Percentiles rank a stretch among this genome's conserved stretches.
These are phyloP conservation scores for Copidosoma floridanum DNA, from an alignment of 1,140 invertebrate genomes.

Conservation along the genomic window DNA sequence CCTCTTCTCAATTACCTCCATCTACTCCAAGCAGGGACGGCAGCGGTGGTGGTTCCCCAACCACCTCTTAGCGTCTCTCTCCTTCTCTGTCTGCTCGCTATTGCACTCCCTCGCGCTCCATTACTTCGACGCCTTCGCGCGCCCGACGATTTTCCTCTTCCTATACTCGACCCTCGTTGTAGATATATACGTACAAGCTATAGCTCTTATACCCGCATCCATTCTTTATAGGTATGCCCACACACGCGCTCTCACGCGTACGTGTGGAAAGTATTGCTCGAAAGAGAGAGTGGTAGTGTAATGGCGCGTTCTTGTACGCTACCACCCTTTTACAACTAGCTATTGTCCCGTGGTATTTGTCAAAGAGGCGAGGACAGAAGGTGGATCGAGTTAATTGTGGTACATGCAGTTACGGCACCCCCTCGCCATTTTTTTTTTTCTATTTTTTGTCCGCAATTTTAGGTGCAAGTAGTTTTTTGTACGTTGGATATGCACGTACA, in stretches of 20 bases:
- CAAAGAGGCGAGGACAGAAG: conserved; percentile 16
- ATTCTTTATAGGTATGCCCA: background rate
- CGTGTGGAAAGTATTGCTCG: too few species aligned
- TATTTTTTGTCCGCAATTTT: too few species aligned
- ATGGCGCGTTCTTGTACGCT: conserved; percentile 2
- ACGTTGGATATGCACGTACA: too few species aligned
- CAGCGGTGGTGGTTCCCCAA: conserved; percentile 10
- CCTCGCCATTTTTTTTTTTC: too few species aligned
- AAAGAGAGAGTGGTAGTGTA: background rate
- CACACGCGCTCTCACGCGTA: conserved; percentile 1
- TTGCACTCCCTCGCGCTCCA: conserved; percentile 37
- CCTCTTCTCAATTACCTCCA: conserved; percentile 55
- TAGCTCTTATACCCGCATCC: background rate
- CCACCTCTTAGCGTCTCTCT: background rate
- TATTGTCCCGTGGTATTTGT: conserved; percentile 26
- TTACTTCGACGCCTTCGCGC: conserved; percentile 40
- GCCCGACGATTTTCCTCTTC: conserved; percentile 13
- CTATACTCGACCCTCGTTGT: background rate
- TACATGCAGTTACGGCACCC: too few species aligned
- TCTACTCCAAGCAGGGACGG: conserved; percentile 7
- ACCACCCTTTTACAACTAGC: too few species aligned
- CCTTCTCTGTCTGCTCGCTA: conserved; percentile 24
- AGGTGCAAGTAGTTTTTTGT: too few species aligned
- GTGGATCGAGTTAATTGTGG: conserved; percentile 22
- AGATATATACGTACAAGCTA: background rate